Conservation (phyloP, 2,113 vertebrate genomes). For the Pseudopipra pipra region DNA sequence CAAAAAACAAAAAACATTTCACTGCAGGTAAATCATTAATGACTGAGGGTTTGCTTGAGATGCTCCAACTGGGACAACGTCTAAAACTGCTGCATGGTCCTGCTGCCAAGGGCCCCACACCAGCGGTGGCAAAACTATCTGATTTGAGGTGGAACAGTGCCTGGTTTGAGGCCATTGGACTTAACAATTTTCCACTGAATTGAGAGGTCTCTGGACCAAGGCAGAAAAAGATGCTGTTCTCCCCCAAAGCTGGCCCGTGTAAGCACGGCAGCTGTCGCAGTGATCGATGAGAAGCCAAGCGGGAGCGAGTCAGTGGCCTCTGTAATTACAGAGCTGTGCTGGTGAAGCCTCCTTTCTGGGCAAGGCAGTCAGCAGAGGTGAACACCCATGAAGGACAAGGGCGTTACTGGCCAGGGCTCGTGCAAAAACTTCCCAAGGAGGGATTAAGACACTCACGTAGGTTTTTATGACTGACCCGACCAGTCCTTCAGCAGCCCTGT, state of each 20-base stretch:
- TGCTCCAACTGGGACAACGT: background rate
- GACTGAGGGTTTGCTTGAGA: background rate
- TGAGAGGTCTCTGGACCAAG: background rate
- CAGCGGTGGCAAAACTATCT: background rate
- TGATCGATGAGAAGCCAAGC: constrained; percentile 23
- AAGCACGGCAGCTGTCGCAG: constrained; percentile 2
- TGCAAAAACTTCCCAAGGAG: constrained; percentile 8
- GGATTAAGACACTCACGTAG: constrained; percentile 41
- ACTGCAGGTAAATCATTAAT: background rate
- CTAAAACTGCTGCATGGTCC: rapidly evolving
- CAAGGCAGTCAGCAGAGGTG: constrained; percentile 7
- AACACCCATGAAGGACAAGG: background rate
- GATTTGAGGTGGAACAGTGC: background rate
- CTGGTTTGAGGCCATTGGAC: background rate
- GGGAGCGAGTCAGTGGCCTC: background rate
- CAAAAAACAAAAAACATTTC: background rate
- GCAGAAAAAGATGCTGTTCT: background rate
- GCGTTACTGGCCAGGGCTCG: background rate
- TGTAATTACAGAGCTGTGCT: background rate
- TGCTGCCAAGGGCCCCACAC: rapidly evolving
- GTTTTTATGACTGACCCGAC: constrained; percentile 49
- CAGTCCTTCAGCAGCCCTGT: constrained; percentile 50
- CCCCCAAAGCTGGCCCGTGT: background rate
- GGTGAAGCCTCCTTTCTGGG: constrained; percentile 20
- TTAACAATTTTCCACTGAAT: background rate